Percentiles rank a stretch among this genome's conserved stretches.
Evolutionary conservation across 1,140 invertebrate genomes (phyloP).

Genomic region (Zaprionus ornatus): DNA sequence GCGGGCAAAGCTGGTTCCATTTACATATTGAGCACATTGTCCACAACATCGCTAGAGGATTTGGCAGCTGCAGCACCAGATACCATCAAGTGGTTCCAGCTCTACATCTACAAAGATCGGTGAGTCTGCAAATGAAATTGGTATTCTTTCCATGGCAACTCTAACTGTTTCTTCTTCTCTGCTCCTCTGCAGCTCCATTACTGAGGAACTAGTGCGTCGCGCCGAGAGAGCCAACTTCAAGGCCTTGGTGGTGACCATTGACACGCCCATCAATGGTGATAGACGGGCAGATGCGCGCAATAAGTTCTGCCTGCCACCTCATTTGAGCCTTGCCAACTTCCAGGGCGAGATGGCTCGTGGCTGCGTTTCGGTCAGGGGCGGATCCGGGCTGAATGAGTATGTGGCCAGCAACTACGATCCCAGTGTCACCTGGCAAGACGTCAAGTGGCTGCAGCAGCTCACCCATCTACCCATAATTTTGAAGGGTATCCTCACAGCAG

Average conservation of each 20-base stretch:
- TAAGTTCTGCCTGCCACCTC: conserved; percentile 92
- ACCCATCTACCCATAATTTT: conserved; percentile 93
- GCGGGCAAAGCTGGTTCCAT: conserved; percentile 89
- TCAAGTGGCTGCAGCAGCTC: conserved; percentile 92
- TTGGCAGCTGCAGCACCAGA: conserved; percentile 90
- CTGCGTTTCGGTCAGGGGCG: conserved; percentile 85
- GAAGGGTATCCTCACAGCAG: conserved; percentile 94
- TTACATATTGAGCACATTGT: conserved; percentile 93
- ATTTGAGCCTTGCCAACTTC: conserved; percentile 91
- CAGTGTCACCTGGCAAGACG: conserved; percentile 92
- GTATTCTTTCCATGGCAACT: background rate
- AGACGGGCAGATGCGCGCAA: conserved; percentile 92
- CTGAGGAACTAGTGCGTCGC: conserved; percentile 89
- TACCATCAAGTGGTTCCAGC: conserved; percentile 94
- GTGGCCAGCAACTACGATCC: conserved; percentile 90
- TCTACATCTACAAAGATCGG: conserved; percentile 92
- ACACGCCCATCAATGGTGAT: conserved; percentile 93
- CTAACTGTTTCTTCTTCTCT: background rate
- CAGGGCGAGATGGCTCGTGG: conserved; percentile 85
- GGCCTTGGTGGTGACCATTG: conserved; percentile 95
- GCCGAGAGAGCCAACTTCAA: conserved; percentile 93
- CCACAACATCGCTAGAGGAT: conserved; percentile 95
- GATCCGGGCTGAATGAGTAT: conserved; percentile 91
- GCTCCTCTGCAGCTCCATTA: conserved; percentile 86
- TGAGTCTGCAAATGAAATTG: conserved; percentile 7